Evolutionary conservation across 2,113 vertebrate species (phyloP).

Genomic region (Theropithecus gelada): DNA sequence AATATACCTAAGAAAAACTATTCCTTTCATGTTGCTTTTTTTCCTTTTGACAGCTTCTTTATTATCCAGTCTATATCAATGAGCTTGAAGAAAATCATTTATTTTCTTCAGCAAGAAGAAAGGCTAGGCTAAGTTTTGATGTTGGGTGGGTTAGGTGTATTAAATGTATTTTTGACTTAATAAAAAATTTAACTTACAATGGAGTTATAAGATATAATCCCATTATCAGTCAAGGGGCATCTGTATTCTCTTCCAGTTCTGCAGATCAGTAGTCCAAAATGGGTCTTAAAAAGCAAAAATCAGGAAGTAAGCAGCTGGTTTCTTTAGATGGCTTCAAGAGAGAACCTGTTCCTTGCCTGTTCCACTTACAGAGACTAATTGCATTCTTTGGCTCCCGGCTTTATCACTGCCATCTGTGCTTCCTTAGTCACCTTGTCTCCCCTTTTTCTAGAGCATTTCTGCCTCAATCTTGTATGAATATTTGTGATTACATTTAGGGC

Average conservation of each 20-base stretch:
- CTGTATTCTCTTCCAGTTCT: not conserved
- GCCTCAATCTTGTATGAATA: not conserved
- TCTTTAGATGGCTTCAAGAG: not conserved
- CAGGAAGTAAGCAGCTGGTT: not conserved
- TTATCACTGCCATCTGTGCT: not conserved
- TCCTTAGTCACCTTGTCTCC: not conserved
- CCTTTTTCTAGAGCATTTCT: not conserved
- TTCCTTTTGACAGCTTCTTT: not conserved
- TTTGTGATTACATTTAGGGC: not conserved
- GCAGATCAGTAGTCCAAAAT: not conserved
- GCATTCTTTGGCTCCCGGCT: not conserved
- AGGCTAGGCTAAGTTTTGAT: not conserved
- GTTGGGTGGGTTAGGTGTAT: not conserved
- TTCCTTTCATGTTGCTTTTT: not conserved
- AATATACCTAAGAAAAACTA: not conserved
- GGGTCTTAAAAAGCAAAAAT: not conserved
- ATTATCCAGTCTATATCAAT: not conserved
- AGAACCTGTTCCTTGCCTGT: not conserved
- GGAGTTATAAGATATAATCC: not conserved
- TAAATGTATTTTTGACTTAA: not conserved
- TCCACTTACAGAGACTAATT: not conserved
- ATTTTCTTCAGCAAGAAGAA: not conserved
- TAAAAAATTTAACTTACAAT: not conserved
- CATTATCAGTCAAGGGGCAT: not conserved
- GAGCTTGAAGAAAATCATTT: not conserved